Evolutionary conservation across 2,113 vertebrate species (phyloP).

Genomic region (Chloropsis hardwickii): DNA sequence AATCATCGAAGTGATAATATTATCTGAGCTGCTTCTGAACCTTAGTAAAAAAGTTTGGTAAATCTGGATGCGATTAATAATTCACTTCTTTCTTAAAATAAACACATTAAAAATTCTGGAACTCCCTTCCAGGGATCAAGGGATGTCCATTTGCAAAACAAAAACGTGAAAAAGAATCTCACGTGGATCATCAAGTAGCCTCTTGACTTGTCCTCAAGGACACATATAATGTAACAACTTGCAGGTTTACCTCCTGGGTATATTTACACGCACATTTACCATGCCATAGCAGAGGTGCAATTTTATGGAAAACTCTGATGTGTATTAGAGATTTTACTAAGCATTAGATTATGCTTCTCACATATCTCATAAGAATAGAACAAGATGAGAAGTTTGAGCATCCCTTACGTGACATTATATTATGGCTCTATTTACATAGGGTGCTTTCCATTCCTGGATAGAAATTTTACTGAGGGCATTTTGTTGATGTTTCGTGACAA

Average conservation of each 20-base stretch:
- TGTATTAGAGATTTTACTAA: slow-evolving; percentile 49
- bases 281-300: neutral
- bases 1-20: neutral
- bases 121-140: neutral
- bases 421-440: neutral
- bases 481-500: slow-evolving; percentile 29
- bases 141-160: neutral
- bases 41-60: neutral
- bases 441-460: neutral
- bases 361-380: slow-evolving; percentile 5
- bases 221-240: neutral
- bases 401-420: slow-evolving; percentile 27
- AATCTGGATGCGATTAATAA: neutral
- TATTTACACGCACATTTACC: neutral
- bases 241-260: neutral
- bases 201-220: neutral
- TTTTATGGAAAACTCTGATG: slow-evolving; percentile 9
- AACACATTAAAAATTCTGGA: neutral
- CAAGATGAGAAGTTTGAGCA: slow-evolving; percentile 9
- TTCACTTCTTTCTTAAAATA: neutral
- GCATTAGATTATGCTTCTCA: slow-evolving; percentile 12
- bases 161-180: neutral
- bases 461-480: neutral
- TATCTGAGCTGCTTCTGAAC: neutral
- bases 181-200: neutral